These are phyloP conservation scores for Pectinophora gossypiella DNA, from an alignment of 1,140 invertebrate genomes.

Conservation along the genomic window DNA sequence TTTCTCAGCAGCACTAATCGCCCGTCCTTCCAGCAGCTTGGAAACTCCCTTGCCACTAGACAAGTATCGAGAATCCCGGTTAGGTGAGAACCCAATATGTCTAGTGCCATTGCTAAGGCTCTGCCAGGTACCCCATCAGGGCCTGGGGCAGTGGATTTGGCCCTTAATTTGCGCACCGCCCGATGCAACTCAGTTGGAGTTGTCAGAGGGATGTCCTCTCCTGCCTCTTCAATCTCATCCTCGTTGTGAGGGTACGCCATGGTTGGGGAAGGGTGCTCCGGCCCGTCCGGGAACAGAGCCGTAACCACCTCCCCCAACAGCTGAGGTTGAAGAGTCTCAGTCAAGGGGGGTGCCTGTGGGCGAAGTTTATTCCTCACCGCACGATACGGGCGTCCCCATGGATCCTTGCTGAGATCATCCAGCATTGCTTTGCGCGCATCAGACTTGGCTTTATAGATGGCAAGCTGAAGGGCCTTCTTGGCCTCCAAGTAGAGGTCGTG, in stretches of 20 bases:
- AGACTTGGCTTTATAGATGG: neutral
- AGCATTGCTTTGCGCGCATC: neutral
- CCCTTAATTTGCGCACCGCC: no score
- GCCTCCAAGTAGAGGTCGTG: neutral
- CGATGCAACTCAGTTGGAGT: neutral
- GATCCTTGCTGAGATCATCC: neutral
- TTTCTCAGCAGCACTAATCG: no score
- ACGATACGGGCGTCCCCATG: no score
- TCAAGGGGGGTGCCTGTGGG: no score
- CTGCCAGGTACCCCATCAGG: no score
- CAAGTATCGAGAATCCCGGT: neutral
- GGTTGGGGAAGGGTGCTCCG: neutral
- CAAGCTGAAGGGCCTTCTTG: neutral
- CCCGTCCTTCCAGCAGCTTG: constrained; percentile 3
- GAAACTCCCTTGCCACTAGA: neutral
- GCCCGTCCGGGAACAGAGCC: no score
- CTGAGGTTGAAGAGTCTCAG: no score
- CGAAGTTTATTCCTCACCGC: no score
- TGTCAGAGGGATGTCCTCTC: neutral
- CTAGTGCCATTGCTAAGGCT: no score
- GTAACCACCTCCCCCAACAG: no score
- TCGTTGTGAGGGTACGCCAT: neutral
- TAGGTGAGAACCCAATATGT: no score
- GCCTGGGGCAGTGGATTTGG: no score
- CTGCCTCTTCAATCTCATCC: neutral